A percentile compares a stretch with the other conserved stretches of the same genome.
Evolutionary conservation across 2,113 vertebrate genomes (phyloP).

Genomic region (Propithecus coquereli): DNA sequence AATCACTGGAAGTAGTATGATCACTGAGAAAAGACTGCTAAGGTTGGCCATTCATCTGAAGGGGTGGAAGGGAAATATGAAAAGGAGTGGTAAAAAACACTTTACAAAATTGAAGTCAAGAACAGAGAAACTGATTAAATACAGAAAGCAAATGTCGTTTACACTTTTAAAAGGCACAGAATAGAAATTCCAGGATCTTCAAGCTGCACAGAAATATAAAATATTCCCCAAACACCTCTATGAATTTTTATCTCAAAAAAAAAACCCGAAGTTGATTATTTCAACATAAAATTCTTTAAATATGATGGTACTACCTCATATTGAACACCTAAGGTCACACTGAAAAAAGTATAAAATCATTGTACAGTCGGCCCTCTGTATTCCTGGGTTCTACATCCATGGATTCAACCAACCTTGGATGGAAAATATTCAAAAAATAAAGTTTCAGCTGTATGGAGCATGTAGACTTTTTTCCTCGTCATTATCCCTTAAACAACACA

Average conservation of each 20-base stretch:
- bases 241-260: slow-evolving; percentile 28
- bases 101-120: not conserved
- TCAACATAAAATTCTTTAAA: slow-evolving; percentile 33
- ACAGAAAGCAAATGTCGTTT: not conserved
- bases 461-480: not conserved
- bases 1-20: not conserved
- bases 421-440: not conserved
- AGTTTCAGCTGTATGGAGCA: not conserved
- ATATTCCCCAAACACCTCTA: not conserved
- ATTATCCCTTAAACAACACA: not conserved
- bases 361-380: not conserved
- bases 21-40: not conserved
- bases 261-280: not conserved
- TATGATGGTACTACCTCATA: not conserved
- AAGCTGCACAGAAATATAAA: not conserved
- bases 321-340: not conserved
- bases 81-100: not conserved
- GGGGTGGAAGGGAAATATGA: not conserved
- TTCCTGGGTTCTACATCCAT: not conserved
- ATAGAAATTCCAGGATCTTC: slow-evolving; percentile 31
- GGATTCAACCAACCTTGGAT: not conserved
- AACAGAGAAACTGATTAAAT: slow-evolving; percentile 22
- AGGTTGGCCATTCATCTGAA: not conserved
- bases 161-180: not conserved
- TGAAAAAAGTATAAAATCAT: not conserved